Evolutionary conservation across 2,888 invertebrate genomes (phyloP), one percentile per base, ranked within the genome.

Genomic region (Chymomyza procnemis): DNA sequence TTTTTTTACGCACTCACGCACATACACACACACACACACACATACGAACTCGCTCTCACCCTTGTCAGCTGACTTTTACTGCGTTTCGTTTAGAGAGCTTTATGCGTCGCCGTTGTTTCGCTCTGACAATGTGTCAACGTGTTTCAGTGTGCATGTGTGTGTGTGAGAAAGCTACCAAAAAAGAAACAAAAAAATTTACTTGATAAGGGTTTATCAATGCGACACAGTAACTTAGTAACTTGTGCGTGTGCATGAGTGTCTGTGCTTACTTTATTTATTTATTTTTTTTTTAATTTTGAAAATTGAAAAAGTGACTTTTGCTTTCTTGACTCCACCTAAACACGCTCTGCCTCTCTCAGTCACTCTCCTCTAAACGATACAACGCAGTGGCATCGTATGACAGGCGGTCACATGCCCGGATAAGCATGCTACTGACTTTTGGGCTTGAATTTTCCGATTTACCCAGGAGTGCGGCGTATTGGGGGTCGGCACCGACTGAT

Each of bases 251-350:
- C 30, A 30, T 57, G 19, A 18, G 58, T 57, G 48, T 65, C 34
- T 52, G 52, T 58, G 50, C 12, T 54, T 41, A 19, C 18, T 50
- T 65, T 21, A 46, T 60, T 73, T 71, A 52, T 64, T 59, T 19
- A 50, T 66, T 34, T 34, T 66, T 79, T 77, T 85, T 83, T 80
- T 78, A 80, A 81, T 79, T 82, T 84, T 76, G 78, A 75, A 88
- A 87, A 89, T 88, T 89, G 88, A 89, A 89, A 89, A 84, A 86
- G 85, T 88, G 89, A 88, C 88, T 89, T 88, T 85, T 87, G 80
- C 79, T 84, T 87, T 85, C 69, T 72, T 76, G 80, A 79, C 76
- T 76, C 73, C 75, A 70, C 70, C n/a, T n/a, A n/a, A n/a, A 26
- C 26, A 26, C 64, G 3, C 34, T 8, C 34, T 34, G 34, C n/a